Base-by-base conservation (phyloP, 1,140 invertebrate genomes). In the Linepithema humile region DNA sequence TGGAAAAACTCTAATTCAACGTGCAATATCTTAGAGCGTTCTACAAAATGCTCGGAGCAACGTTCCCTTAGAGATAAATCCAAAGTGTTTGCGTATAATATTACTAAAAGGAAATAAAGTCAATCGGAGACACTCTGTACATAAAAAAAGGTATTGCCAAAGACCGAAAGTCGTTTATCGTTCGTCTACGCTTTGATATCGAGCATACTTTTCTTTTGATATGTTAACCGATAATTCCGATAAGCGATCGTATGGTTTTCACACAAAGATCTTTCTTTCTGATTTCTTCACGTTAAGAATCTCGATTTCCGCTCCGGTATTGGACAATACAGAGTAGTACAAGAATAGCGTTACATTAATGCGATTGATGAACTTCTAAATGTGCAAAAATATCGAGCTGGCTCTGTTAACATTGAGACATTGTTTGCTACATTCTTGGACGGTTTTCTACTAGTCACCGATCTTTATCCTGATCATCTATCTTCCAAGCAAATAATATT, bases 381-480 rank as follows among this genome's bases (percentile, higher is more conserved):
- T 3, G 15, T n/a, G 20, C 15, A 45, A 62, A 17, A 32, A 29
- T 75, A 62, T 64, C 23, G 10, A 48, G 15, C 5, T 38, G 15
- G 20, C n/a, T 45, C 60, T n/a, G 29, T 43, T 74, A 59, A 43
- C n/a, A 62, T 15, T 4, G 6, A 15, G n/a, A 45, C 26, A 43
- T 48, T 60, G 38, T 59, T 60, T 45, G 43, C n/a, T 60, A 12
- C 15, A 23, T 40, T 59, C 53, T 43, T 20, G 15, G 2, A 43
- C 10, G 1, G 23, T 59, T 62, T 23, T 3, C 15, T 23, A 15
- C n/a, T 10, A 64, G 32, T 15, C 43, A 48, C 20, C 6, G 43
- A 64, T 64, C 43, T 38, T 64, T 64, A 77, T 77, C 59, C 6
- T 1, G 29, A 64, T 5, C 26, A 48, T 64, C n/a, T 60, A 60